Percentiles rank a stretch among this genome's conserved stretches.
phyloP scores from a whole-genome alignment of 2,113 vertebrate genomes.

The Melozone crissalis region DNA sequence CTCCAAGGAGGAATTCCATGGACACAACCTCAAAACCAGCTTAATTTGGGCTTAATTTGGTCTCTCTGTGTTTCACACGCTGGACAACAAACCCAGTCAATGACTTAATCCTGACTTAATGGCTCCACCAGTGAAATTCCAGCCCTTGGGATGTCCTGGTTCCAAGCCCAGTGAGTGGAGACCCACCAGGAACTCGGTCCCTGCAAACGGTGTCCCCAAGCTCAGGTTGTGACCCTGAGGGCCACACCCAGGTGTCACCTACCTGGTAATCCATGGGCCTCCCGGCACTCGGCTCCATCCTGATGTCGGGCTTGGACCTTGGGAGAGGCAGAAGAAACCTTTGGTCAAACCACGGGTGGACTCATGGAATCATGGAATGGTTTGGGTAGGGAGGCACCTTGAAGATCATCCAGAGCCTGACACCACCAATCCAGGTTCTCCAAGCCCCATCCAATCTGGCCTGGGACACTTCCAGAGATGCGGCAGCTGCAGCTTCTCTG shows the following conservation, averaged over 20 bases:
- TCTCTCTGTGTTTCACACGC: fast-evolving
- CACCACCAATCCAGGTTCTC: fast-evolving
- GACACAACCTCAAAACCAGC: not conserved
- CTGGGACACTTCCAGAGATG: not conserved
- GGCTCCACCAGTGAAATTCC: not conserved
- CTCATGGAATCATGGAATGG: not conserved
- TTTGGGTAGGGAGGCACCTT: not conserved
- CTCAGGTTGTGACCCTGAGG: fast-evolving
- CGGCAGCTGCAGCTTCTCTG: not conserved
- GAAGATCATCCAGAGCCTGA: fast-evolving
- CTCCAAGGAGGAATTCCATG: not conserved
- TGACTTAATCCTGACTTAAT: fast-evolving
- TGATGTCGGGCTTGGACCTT: slow-evolving; percentile 97
- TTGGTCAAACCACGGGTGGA: not conserved
- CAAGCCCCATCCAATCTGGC: fast-evolving
- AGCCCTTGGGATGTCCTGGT: not conserved
- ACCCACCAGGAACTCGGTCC: fast-evolving
- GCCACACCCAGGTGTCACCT: not conserved
- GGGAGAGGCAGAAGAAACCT: not conserved
- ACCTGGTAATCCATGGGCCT: slow-evolving; percentile 97
- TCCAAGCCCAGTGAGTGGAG: not conserved
- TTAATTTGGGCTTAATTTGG: not conserved
- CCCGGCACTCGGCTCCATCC: slow-evolving; percentile 93
- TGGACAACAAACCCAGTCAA: not conserved
- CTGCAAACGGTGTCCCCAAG: not conserved